A percentile compares a stretch with the other conserved stretches of the same genome.
Conservation (phyloP, 2,888 invertebrate species). For the Tiliacea aurago region DNA sequence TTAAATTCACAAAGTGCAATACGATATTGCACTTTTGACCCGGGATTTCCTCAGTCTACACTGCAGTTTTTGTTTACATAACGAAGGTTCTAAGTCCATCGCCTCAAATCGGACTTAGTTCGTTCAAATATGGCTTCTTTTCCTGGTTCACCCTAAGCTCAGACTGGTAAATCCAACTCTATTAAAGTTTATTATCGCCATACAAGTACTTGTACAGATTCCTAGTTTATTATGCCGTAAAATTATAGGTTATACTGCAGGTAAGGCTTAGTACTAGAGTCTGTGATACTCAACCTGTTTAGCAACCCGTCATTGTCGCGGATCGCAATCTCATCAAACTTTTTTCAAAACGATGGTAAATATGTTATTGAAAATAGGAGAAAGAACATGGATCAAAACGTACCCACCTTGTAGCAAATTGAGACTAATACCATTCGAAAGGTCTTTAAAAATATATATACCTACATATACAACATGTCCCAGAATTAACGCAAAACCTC, state of each 20-base stretch:
- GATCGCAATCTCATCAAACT: background rate
- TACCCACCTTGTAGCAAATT: no score
- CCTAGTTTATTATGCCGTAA: constrained; percentile 12
- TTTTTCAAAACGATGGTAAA: constrained; percentile 1
- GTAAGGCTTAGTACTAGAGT: background rate
- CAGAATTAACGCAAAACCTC: no score
- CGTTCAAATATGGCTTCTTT: constrained; percentile 47
- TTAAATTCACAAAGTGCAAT: background rate
- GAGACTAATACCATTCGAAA: no score
- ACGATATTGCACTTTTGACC: constrained; percentile 7
- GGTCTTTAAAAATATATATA: no score
- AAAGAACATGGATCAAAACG: no score
- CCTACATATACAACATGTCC: no score
- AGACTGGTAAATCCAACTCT: constrained; percentile 18
- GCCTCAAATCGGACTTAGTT: constrained; percentile 33
- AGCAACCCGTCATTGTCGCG: no score
- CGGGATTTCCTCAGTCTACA: background rate
- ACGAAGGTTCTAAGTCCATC: constrained; percentile 34
- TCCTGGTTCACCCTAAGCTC: constrained; percentile 19
- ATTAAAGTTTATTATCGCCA: constrained; percentile 31
- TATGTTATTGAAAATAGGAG: background rate
- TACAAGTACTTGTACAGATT: background rate
- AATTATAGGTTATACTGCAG: constrained; percentile 15
- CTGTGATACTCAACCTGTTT: background rate
- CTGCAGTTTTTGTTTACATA: constrained; percentile 34